Base-by-base conservation (phyloP, 2,888 invertebrate genomes). In the Pherbina coryleti region DNA sequence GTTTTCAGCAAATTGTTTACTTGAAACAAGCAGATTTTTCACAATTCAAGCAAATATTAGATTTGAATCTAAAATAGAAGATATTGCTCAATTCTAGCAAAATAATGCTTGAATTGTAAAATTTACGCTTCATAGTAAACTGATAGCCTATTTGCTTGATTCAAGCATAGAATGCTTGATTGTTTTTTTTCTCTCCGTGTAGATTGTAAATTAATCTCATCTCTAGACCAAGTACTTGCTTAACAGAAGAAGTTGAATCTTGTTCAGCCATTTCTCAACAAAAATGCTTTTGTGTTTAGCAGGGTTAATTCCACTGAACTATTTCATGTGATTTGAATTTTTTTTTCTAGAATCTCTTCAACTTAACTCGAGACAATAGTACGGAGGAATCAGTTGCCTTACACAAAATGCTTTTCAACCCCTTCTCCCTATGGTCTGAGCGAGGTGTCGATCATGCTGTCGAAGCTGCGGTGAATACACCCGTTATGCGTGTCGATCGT, bases 371-470 rank as follows among this genome's bases (percentile, higher is more conserved):
- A 80, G 86, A 90, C n/a, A 89, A 90, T 53, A 91, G 90, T 17
- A 91, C 91, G 17, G 91, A 92, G 0, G 93, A 93, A 84, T 94
- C 93, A 86, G 90, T 94, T 5, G 94, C 95, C 81, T 91, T 96
- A 66, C 95, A 95, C 86, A 92, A 93, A 88, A 94, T 95, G 93
- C 90, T 95, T 78, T 95, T 95, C 90, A 95, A 96, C 90, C 96
- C 96, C 0, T 96, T 93, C 87, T 91, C 91, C 11, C 88, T 96
- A 78, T 95, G 95, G 90, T 81, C 88, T 0, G 88, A 90, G 19
- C 91, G 91, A 3, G 93, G 93, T 0, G 88, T 96, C 78, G 93
- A 93, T 82, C 89, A 90, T 44, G 92, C 94, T 0, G 87, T 96
- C 53, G 88, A 89, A 72, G 94, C 95, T 0, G 95, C 95, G 0